Base-by-base conservation (phyloP, 2,113 vertebrate genomes). In the Canis aureus region DNA sequence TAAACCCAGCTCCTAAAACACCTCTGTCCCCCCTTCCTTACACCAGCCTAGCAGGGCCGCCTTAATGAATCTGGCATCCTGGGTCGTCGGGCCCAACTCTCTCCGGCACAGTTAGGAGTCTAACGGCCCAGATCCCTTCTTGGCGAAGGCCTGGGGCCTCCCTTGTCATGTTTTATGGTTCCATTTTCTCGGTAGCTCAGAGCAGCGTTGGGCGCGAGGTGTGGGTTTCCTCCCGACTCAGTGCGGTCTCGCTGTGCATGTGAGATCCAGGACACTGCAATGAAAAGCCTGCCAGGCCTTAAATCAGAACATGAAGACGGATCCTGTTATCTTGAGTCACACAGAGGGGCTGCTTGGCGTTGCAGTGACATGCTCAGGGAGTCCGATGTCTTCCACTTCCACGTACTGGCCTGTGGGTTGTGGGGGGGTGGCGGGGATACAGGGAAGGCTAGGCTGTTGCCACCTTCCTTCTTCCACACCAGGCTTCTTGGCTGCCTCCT, bases 111-210 rank as follows among this genome's bases (percentile, higher is more conserved):
- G 76, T 92, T 80, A 83, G 92, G 64, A 57, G 86, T 32, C 91
- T 97, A 66, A 92, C 76, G 29, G 85, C 88, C 93, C 87, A 20
- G 11, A 91, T 12, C 83, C 74, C 85, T 96, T 88, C 84, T 29
- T 89, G n/a, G 59, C 38, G 17, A 27, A 89, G 79, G 11, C 93
- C 97, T 20, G 0, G 4, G 1, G 19, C 92, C 69, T 60, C 35
- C 90, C 93, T 66, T 0, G 0, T 49, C 90, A 0, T 59, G 19
- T 83, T 96, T 94, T 94, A 97, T 96, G 94, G 95, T 89, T 69
- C 90, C 71, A 79, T 92, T 97, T 98, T 95, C 96, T 98, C 81
- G 43, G 82, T 55, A 73, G 96, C 86, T 85, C 79, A 51, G 95
- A 93, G 93, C 81, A 35, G 8, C 35, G 0, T 17, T 8, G 49